Evolutionary conservation across 2,797 vertebrate genomes (phyloP), one percentile per base, ranked within the genome.

Genomic region (Spinibarbus caldwelli): DNA sequence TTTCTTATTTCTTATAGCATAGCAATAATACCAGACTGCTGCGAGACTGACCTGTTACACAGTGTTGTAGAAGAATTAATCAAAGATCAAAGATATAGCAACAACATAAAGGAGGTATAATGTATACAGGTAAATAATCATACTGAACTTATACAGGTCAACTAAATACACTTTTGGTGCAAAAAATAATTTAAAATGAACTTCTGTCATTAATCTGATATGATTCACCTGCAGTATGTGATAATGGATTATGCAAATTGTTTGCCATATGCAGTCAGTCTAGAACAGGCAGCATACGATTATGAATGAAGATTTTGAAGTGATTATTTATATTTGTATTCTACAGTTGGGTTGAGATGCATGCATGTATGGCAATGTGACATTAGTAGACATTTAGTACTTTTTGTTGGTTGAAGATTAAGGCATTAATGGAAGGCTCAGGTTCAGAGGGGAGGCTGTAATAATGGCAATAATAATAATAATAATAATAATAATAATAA

Each of bases 301-400:
- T 85, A 47, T 62, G 64, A 77, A 64, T 11, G 14, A 79, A 85
- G 23, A 73, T 78, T 84, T 83, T 57, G 36, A 77, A 82, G 81
- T 73, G 68, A 76, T 84, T 77, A 64, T 86, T 68, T 76, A 31
- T 84, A 59, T 81, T 59, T 81, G 66, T 72, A 66, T 73, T 83
- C 79, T 54, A 8, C 64, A 34, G 43, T 77, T 29, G 26, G 3
- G 31, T 31, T 62, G 26, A 26, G 34, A 71, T 76, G 41, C 26
- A 36, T 68, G 54, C 36, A 79, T 66, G 64, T 49, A 41, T 38
- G 62, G 34, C 34, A 79, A 78, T 45, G 31, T 21, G 45, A 73
- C 26, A 78, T 75, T 83, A 70, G 73, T 38, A 68, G 72, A 79
- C 36, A 79, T 41, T 64, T 36, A 38, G 21, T 59, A 38, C 26